These are phyloP conservation scores for Danio jaintianensis DNA, from an alignment of 2,797 vertebrate genomes.

Conservation along the genomic window DNA sequence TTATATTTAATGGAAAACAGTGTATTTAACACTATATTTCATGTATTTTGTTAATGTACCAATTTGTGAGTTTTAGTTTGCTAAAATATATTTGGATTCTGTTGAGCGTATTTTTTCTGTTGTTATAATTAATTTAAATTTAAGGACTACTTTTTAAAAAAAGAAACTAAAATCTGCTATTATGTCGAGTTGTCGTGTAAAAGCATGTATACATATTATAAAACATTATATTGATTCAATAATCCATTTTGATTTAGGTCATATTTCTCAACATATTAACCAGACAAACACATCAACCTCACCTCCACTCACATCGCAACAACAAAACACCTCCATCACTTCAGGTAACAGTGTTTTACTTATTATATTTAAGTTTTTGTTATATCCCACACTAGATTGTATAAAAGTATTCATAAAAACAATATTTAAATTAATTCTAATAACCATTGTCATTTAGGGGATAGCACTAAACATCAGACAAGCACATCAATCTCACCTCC, in stretches of 20 bases:
- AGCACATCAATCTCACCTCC: background rate
- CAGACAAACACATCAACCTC: background rate
- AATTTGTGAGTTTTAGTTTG: too few species aligned
- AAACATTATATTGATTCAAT: too few species aligned
- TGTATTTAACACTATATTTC: background rate
- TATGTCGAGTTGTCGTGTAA: too few species aligned
- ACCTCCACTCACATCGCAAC: background rate
- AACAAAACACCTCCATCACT: background rate
- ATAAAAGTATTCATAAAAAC: too few species aligned
- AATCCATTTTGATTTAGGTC: background rate
- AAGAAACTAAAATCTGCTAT: too few species aligned
- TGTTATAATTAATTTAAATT: too few species aligned
- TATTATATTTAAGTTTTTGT: background rate
- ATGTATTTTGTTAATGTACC: background rate
- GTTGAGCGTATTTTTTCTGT: too few species aligned
- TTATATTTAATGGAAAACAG: too few species aligned
- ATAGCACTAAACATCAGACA: background rate
- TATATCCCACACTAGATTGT: too few species aligned
- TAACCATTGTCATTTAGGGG: background rate
- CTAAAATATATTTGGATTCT: too few species aligned
- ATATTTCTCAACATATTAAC: background rate
- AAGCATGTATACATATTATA: too few species aligned
- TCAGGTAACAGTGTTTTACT: background rate
- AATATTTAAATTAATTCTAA: background rate
- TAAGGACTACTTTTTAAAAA: background rate